Evolutionary conservation across 2,113 vertebrate species (phyloP), one percentile per base, ranked within the genome.

Genomic region (Loxodonta africana): DNA sequence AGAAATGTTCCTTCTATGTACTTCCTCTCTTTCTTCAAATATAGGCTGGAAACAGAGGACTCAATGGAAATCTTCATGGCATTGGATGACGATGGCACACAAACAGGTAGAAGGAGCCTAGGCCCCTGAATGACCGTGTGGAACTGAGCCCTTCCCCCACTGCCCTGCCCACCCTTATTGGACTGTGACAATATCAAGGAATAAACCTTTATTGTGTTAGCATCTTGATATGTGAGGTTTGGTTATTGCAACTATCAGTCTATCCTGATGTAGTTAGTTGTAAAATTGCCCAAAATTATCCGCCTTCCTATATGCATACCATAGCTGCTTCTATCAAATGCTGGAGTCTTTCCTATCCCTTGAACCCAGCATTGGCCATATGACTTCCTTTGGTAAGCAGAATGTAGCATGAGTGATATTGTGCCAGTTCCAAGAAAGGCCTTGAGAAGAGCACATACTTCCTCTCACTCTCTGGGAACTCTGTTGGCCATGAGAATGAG

Each of bases 221-320:
- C 88, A 95, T 63, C 28, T 53, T 74, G 65, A 95, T 30, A 84
- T 74, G 30, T 57, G 5, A 48, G 14, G 7, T 92, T 83, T 65
- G 8, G 74, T 93, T 86, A 90, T 60, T 83, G 80, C 20, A 94
- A 63, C 44, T 89, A 60, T 94, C 86, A 94, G 21, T 25, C 48
- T 95, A 83, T 7, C 33, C 69, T 93, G 23, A 23, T 95, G 11
- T 90, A 25, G 37, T 73, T 92, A 83, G 67, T 51, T 73, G 14
- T 17, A 90, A 89, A 71, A 20, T 96, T 81, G 89, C 51, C 62
- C 69, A 20, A 46, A 73, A 80, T 92, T 84, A 92, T 87, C 96
- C 74, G 33, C 63, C 30, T 91, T 20, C 48, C 30, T 33, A 17
- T 53, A 20, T 53, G 17, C 78, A 80, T 5, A 53, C 8, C 18